Conservation (phyloP, 1,140 invertebrate species). For the Hetaerina americana region DNA sequence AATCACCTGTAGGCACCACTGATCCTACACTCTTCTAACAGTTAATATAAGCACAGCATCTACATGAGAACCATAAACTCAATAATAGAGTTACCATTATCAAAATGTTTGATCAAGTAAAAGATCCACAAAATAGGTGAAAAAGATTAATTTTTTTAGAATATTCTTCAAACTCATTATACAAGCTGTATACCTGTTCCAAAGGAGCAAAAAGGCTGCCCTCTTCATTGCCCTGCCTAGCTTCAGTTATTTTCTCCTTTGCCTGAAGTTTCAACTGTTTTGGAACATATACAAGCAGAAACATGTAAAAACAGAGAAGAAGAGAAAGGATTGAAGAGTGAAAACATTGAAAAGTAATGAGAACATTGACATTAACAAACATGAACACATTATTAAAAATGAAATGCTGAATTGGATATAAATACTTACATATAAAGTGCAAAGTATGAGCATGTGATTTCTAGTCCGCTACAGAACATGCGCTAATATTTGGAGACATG, state of each 20-base stretch:
- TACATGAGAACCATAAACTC: no score
- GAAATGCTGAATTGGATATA: neutral
- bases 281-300: slow-evolving; percentile 9
- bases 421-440: neutral
- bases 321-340: slow-evolving; percentile 1
- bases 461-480: no score
- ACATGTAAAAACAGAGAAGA: slow-evolving; percentile 7
- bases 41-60: no score
- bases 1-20: no score
- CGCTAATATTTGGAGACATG: no score
- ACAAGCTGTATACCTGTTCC: slow-evolving; percentile 16
- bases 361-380: slow-evolving; percentile 1
- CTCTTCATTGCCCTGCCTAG: slow-evolving; percentile 23
- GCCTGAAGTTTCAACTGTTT: slow-evolving; percentile 44
- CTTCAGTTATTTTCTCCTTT: slow-evolving; percentile 51
- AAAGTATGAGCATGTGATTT: no score
- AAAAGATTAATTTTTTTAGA: no score
- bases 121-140: no score
- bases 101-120: no score
- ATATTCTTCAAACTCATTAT: no score
- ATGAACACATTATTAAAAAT: neutral
- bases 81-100: no score
- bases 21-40: no score
- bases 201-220: slow-evolving; percentile 33
- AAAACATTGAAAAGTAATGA: neutral